Evolutionary conservation across 2,113 vertebrate species (phyloP), one percentile per base, ranked within the genome.

Genomic region (Hoplias malabaricus): DNA sequence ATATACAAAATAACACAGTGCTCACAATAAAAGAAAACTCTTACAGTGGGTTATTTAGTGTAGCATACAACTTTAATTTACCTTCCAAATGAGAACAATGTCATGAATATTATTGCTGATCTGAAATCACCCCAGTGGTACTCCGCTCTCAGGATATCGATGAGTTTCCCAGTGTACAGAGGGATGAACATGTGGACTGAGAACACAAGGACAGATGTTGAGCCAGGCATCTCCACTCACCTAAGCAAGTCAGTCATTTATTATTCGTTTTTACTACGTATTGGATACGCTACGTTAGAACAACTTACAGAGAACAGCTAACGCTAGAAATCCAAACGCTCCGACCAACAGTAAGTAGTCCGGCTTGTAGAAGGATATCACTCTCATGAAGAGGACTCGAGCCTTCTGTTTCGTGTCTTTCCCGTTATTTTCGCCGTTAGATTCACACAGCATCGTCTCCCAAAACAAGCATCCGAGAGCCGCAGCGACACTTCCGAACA

Each of bases 71-170:
- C 34, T 2, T 8, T 0, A 3, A 9, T 87, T 0, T 78, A 97
- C 95, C 96, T 75, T 84, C 88, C 89, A 9, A 93, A 0, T 40
- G 94, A 94, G 78, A 88, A 91, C 2, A 94, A 5, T 0, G 76
- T 87, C 93, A 96, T 94, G 61, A 90, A 75, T 0, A 85, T 0
- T 0, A 96, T 84, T 0, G 94, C 92, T 0, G 50, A 19, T 0
- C 78, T 34, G 69, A 96, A 95, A 46, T 89, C 74, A 0, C 50
- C 69, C 2, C 75, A 61, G 8, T 90, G 40, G 1, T 88, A 85
- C 16, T 94, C 74, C 2, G 83, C 84, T 0, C 92, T 82, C 0
- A 96, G 87, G 86, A 93, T 94, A 87, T 96, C 95, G 0, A 94
- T 94, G 70, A 97, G 86, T 1, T 75, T 90, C 0, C 96, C 96